Conservation (phyloP, 2,888 invertebrate species). For the Rhaphigaster nebulosa region DNA sequence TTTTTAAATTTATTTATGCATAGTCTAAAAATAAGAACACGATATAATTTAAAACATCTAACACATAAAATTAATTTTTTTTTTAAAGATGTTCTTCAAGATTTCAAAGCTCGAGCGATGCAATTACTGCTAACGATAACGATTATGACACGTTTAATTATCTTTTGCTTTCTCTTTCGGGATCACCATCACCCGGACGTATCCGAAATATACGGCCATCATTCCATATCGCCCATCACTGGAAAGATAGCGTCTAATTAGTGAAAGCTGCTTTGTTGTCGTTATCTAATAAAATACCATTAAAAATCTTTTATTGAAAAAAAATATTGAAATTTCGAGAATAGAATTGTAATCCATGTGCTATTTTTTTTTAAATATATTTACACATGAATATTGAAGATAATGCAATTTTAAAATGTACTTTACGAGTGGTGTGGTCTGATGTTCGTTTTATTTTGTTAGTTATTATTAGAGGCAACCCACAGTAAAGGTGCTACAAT, state of each 20-base stretch:
- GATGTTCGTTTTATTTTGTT: no score
- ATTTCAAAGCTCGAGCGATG: neutral
- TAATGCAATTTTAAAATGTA: no score
- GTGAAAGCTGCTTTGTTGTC: neutral
- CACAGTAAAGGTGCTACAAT: no score
- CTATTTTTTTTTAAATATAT: no score
- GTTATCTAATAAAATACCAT: neutral
- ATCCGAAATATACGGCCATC: neutral
- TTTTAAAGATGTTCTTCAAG: neutral
- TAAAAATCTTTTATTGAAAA: neutral
- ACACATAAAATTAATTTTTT: neutral
- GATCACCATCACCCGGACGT: conserved; percentile 12
- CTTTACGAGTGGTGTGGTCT: no score
- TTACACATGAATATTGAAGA: no score
- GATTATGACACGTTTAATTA: conserved; percentile 7
- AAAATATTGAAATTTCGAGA: no score
- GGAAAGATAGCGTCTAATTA: neutral
- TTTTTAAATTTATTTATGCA: no score
- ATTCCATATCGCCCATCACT: neutral
- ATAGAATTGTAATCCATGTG: no score
- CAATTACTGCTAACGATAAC: neutral
- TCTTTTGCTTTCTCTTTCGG: neutral
- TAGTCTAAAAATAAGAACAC: no score
- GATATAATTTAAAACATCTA: neutral
- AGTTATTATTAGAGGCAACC: no score